These are phyloP conservation scores for Cheilosia vulpina DNA, from an alignment of 2,888 invertebrate genomes.

Conservation along the genomic window DNA sequence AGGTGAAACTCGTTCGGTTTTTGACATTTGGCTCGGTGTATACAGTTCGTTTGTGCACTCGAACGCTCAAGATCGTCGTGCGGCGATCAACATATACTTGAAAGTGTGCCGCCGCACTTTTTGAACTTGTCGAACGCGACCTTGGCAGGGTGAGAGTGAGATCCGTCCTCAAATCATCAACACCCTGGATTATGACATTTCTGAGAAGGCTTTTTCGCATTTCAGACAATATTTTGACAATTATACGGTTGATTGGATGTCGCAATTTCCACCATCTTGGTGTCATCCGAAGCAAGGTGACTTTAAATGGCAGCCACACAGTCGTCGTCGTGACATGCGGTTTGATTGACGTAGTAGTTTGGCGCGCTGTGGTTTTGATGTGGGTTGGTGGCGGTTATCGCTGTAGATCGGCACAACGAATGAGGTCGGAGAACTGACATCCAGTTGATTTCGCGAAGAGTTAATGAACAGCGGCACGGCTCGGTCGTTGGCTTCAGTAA, in stretches of 20 bases:
- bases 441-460: slow-evolving; percentile 15
- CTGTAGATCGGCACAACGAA: slow-evolving; percentile 37
- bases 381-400: slow-evolving; percentile 36
- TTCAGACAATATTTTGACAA: neutral
- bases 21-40: slow-evolving; percentile 46
- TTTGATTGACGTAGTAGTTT: slow-evolving; percentile 34
- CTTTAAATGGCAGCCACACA: slow-evolving; percentile 29
- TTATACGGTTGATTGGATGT: neutral
- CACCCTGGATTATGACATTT: neutral
- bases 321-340: slow-evolving; percentile 5
- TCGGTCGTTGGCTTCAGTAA: neutral
- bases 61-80: slow-evolving; percentile 19
- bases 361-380: slow-evolving; percentile 31
- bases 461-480: neutral
- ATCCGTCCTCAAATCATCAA: neutral
- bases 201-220: neutral
- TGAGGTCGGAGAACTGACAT: slow-evolving; percentile 49
- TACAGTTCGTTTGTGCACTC: neutral
- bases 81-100: neutral
- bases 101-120: slow-evolving; percentile 14
- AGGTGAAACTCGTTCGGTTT: slow-evolving; percentile 50
- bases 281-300: slow-evolving; percentile 35
- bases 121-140: slow-evolving; percentile 13
- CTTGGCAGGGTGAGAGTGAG: neutral
- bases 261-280: slow-evolving; percentile 22